Base-by-base conservation (phyloP, 2,797 vertebrate species). In the Liparis tanakae region DNA sequence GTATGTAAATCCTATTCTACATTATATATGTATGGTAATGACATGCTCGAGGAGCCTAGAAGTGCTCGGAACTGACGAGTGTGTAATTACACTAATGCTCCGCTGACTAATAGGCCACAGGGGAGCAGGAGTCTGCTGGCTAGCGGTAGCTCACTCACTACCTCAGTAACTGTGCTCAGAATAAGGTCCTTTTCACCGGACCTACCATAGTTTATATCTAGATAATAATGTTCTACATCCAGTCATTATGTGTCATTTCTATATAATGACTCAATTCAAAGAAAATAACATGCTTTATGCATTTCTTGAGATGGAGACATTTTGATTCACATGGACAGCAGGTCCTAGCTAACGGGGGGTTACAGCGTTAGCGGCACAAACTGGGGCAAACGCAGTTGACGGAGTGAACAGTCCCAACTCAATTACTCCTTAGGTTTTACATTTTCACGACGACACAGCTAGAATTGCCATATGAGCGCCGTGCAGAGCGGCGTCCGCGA, bases 61-160 rank as follows among this genome's bases (percentile, higher is more conserved):
- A 85, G 87, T 46, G 20, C 81, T 82, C 78, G 79, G 79, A 91
- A 84, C 79, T 88, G 86, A 92, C 78, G 74, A 89, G 88, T 92
- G 89, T 91, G 90, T 92, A 92, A 93, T 92, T 93, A 93, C 89
- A 91, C 88, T 90, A 89, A 91, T 91, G 88, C 91, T 89, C 85
- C 34, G 7, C 85, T 90, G 87, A 81, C 83, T 90, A 90, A 93
- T 87, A 81, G 91, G 85, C 90, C 91, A 90, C 88, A 85, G 88
- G 91, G 87, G 87, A 91, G 72, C 70, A 67, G 62, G 74, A 72
- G 82, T 77, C 85, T 1, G 50, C 72, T 82, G 79, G 78, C 85
- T 84, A 85, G 70, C 65, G 82, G 79, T 80, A 85, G 84, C 75
- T 89, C 75, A 59, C 72, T 81, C 76, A 76, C 79, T 67, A 65